Evolutionary conservation across 2,888 invertebrate genomes (phyloP).

Genomic region (Cyrtodaria siliqua): DNA sequence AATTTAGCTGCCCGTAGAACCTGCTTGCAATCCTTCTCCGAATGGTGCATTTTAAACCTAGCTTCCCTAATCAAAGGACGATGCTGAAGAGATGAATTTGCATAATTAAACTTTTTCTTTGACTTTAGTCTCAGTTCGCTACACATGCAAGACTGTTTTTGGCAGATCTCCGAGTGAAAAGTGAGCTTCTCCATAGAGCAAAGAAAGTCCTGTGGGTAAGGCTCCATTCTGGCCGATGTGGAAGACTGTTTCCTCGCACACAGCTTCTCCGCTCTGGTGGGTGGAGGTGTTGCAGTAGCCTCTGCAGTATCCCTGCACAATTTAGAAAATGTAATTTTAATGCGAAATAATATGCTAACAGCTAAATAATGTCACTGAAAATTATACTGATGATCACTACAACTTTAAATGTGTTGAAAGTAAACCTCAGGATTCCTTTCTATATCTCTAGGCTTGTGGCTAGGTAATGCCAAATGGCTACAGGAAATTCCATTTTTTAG

Average conservation of each 20-base stretch:
- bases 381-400: no score
- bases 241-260: constrained; percentile 6
- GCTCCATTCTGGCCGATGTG: constrained; percentile 22
- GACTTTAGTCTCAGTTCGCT: constrained; percentile 53
- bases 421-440: no score
- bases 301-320: constrained; percentile 5
- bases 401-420: no score
- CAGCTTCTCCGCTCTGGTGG: constrained; percentile 8
- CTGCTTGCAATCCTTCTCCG: constrained; percentile 77
- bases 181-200: constrained; percentile 73
- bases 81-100: constrained; percentile 61
- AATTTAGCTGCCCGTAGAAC: constrained; percentile 77
- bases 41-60: constrained; percentile 75
- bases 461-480: no score
- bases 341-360: no score
- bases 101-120: constrained; percentile 71
- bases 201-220: constrained; percentile 43
- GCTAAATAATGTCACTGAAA: no score
- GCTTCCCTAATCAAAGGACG: constrained; percentile 74
- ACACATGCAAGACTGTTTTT: constrained; percentile 69
- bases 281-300: neutral
- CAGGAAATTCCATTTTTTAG: no score
- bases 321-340: no score
- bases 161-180: constrained; percentile 70
- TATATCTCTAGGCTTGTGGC: no score